These are phyloP conservation scores for Patella caerulea DNA, from an alignment of 2,888 invertebrate species.

Conservation along the genomic window DNA sequence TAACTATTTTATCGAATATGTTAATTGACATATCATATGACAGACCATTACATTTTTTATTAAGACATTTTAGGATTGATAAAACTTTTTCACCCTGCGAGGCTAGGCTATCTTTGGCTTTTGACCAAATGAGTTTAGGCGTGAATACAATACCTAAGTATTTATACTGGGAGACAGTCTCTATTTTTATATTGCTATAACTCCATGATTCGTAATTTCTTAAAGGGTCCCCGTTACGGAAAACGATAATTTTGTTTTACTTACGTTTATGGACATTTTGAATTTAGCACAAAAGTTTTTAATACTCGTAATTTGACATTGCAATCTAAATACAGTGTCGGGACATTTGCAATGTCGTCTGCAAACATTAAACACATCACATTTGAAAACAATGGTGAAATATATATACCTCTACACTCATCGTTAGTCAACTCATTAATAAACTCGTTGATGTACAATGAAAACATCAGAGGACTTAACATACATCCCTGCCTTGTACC, in stretches of 20 bases:
- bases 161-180: not conserved
- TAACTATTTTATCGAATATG: slow-evolving; percentile 2
- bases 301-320: slow-evolving; percentile 23
- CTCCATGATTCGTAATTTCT: slow-evolving; percentile 1
- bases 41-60: not conserved
- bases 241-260: slow-evolving; percentile 7
- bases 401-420: too few species aligned
- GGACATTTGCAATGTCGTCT: slow-evolving; percentile 15
- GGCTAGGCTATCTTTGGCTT: not conserved
- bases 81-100: slow-evolving; percentile 22
- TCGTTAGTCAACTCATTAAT: too few species aligned
- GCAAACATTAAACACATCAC: too few species aligned
- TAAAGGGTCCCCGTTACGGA: not conserved
- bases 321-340: slow-evolving; percentile 10
- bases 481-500: slow-evolving; percentile 14
- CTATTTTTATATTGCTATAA: not conserved
- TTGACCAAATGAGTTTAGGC: slow-evolving; percentile 16
- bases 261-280: slow-evolving; percentile 1
- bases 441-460: too few species aligned
- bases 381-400: too few species aligned
- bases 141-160: slow-evolving; percentile 19
- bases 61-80: not conserved
- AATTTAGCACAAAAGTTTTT: slow-evolving; percentile 11
- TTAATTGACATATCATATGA: not conserved
- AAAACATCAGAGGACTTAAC: too few species aligned